Conservation (phyloP, 2,113 vertebrate species). For the Megaptera novaeangliae region DNA sequence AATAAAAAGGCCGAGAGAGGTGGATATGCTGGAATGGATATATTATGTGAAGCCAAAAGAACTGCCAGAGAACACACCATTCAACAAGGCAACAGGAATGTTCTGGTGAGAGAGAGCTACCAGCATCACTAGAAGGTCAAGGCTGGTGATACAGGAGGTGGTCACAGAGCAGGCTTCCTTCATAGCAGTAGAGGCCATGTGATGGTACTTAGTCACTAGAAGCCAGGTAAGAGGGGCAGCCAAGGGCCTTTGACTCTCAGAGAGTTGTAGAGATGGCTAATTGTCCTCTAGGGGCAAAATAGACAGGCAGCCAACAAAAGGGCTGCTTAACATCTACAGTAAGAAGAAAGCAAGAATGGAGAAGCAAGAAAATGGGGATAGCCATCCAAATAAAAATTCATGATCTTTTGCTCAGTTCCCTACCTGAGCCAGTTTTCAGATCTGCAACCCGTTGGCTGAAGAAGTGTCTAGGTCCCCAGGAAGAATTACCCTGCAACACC, state of each 20-base stretch:
- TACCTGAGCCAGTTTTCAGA: neutral
- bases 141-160: too few relatives aligned
- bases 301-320: neutral
- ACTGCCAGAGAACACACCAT: neutral
- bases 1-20: neutral
- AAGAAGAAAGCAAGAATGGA: neutral
- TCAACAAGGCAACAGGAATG: neutral
- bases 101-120: neutral
- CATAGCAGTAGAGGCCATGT: neutral
- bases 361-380: neutral
- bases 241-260: neutral
- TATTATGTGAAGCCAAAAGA: neutral
- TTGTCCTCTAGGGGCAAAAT: neutral
- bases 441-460: neutral
- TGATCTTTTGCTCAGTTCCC: neutral
- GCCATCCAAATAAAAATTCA: neutral
- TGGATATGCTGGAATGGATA: neutral
- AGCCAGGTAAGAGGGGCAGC: neutral
- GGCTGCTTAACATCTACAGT: neutral
- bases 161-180: neutral
- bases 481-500: neutral
- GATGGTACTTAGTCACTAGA: neutral
- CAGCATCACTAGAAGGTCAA: neutral
- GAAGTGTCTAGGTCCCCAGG: neutral
- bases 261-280: neutral